phyloP scores from a whole-genome alignment of 2,888 invertebrate species.

The Odontocerum albicorne region DNA sequence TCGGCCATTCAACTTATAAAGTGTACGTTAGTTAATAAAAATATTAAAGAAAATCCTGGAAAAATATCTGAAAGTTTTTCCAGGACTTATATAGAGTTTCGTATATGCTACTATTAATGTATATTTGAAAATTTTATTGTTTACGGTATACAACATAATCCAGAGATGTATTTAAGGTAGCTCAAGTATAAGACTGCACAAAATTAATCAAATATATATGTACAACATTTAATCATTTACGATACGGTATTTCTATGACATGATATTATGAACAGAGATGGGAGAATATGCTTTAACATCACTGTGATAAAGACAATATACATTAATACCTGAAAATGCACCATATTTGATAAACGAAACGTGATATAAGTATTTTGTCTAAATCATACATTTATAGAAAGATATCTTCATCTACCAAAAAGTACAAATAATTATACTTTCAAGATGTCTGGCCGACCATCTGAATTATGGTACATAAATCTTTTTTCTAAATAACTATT shows the following conservation, averaged over 20 bases:
- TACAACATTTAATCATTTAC: slow-evolving; percentile 4
- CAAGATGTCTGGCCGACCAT: slow-evolving; percentile 34
- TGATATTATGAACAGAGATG: neutral
- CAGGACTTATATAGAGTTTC: no score
- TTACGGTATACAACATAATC: slow-evolving; percentile 26
- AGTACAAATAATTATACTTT: slow-evolving; percentile 36
- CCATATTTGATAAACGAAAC: slow-evolving; percentile 29
- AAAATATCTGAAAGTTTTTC: slow-evolving; percentile 13
- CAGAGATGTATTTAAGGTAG: slow-evolving; percentile 31
- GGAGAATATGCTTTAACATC: slow-evolving; percentile 33
- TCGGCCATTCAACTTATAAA: slow-evolving; percentile 35
- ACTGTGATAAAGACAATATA: slow-evolving; percentile 37
- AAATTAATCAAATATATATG: slow-evolving; percentile 29
- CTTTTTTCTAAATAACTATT: slow-evolving; percentile 16
- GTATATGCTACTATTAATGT: no score
- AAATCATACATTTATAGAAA: slow-evolving; percentile 24
- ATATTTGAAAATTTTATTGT: slow-evolving; percentile 5
- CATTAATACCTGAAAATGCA: slow-evolving; percentile 34
- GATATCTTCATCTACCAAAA: slow-evolving; percentile 30
- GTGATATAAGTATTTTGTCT: slow-evolving; percentile 34
- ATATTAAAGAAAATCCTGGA: slow-evolving; percentile 20
- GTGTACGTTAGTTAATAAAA: slow-evolving; percentile 23
- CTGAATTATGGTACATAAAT: slow-evolving; percentile 15
- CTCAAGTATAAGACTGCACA: slow-evolving; percentile 36
- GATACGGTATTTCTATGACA: neutral